Conservation (phyloP, 2,113 vertebrate species). For the Nanorana parkeri region DNA sequence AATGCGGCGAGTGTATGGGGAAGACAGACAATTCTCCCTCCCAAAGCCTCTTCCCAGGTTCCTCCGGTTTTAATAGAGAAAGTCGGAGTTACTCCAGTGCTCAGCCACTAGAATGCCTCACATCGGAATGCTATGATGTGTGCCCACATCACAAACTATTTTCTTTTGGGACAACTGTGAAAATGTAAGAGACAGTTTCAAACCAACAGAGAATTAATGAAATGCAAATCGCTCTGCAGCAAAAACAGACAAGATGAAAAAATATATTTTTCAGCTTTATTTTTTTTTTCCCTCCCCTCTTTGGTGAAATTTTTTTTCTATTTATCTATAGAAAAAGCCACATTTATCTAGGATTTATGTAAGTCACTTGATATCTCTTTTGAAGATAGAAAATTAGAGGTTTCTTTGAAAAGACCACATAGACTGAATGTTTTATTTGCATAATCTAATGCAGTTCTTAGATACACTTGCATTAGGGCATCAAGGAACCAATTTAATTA, state of each 20-base stretch:
- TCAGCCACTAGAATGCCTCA: not conserved
- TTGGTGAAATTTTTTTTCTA: constrained; percentile 5
- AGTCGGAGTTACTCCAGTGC: not conserved
- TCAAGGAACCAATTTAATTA: constrained; percentile 49
- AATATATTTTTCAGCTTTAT: constrained; percentile 13
- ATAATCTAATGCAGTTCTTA: not conserved
- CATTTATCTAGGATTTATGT: constrained; percentile 51
- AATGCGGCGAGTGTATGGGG: not conserved
- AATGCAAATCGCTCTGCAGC: constrained; percentile 47
- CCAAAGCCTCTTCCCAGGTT: not conserved
- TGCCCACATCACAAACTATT: constrained; percentile 26
- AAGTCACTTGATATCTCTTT: constrained; percentile 40
- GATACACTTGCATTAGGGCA: not conserved
- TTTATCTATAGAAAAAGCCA: constrained; percentile 47
- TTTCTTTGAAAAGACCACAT: constrained; percentile 42
- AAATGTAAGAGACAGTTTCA: constrained; percentile 42
- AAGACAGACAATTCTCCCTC: not conserved
- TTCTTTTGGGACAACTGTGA: constrained; percentile 43
- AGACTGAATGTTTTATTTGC: constrained; percentile 10
- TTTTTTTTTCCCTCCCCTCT: not conserved
- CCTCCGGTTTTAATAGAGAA: not conserved
- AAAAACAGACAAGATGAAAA: constrained; percentile 42
- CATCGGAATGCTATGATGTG: constrained; percentile 24
- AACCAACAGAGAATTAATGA: constrained; percentile 48
- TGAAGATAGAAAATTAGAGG: constrained; percentile 46